These are phyloP conservation scores for Apamea sordens DNA, from an alignment of 2,888 invertebrate species.

Conservation along the genomic window DNA sequence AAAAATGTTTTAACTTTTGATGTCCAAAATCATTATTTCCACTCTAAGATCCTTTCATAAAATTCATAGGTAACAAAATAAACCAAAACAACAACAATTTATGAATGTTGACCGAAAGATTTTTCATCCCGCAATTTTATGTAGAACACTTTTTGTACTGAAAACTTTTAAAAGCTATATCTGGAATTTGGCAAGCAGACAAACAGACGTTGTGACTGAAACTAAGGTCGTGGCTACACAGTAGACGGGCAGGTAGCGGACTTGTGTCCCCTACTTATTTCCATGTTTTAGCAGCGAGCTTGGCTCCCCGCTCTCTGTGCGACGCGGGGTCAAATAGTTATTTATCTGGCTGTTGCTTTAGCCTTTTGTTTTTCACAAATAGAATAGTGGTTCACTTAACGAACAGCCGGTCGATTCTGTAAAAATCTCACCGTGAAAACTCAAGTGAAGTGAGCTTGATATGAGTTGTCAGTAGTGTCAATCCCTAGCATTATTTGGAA, in stretches of 20 bases:
- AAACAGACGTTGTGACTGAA: conserved; percentile 37
- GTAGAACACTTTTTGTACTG: conserved; percentile 44
- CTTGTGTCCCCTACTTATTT: neutral
- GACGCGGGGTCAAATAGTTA: conserved; percentile 20
- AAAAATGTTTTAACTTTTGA: neutral
- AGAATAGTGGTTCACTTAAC: conserved; percentile 31
- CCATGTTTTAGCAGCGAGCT: neutral
- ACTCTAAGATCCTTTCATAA: neutral
- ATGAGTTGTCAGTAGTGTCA: no score
- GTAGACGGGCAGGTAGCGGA: neutral
- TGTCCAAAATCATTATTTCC: neutral
- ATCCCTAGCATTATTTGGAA: no score
- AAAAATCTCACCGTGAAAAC: no score
- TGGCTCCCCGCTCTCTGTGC: conserved; percentile 1
- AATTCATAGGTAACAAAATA: conserved; percentile 10
- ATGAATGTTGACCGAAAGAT: conserved; percentile 25
- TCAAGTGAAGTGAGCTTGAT: no score
- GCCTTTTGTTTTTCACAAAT: conserved; percentile 42
- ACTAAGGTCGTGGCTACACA: neutral
- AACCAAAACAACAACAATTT: conserved; percentile 31
- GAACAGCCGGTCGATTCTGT: no score
- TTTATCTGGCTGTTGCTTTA: conserved; percentile 45
- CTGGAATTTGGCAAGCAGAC: conserved; percentile 50
- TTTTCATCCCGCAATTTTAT: conserved; percentile 28
- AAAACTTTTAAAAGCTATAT: conserved; percentile 46